Conservation (phyloP, 1,140 invertebrate species). For the Sipha flava region DNA sequence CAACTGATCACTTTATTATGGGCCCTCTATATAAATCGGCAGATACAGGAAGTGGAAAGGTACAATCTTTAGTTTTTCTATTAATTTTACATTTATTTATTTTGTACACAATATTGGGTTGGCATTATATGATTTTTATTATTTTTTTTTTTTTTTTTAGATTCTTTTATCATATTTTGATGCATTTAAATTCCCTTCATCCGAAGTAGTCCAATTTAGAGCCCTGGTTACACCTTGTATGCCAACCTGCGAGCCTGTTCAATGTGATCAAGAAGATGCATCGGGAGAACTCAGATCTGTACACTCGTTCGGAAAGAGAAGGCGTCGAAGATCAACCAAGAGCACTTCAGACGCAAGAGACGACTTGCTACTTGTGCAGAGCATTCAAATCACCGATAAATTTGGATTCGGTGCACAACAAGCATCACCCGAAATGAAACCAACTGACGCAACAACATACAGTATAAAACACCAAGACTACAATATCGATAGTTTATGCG, state of each 20-base stretch:
- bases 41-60: constrained; percentile 60
- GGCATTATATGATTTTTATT: too few relatives aligned
- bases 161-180: constrained; percentile 85
- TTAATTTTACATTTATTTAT: too few relatives aligned
- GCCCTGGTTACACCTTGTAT: constrained; percentile 88
- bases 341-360: constrained; percentile 50
- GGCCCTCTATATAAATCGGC: constrained; percentile 75
- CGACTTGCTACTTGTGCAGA: constrained; percentile 77
- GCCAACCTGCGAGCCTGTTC: constrained; percentile 81
- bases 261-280: constrained; percentile 69
- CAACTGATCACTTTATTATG: constrained; percentile 88
- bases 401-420: constrained; percentile 58
- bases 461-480: constrained; percentile 50
- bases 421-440: constrained; percentile 42
- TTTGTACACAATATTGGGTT: too few relatives aligned
- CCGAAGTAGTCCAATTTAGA: constrained; percentile 87
- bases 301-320: constrained; percentile 68
- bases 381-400: constrained; percentile 86
- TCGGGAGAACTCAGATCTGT: constrained; percentile 71
- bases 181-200: constrained; percentile 92
- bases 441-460: constrained; percentile 37
- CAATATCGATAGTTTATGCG: constrained; percentile 53
- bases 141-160: constrained; percentile 46
- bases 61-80: too few relatives aligned
- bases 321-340: constrained; percentile 49